These are phyloP conservation scores for Paracentrotus lividus DNA, from an alignment of 53 echinoderm and acorn worm species.

Conservation along the genomic window DNA sequence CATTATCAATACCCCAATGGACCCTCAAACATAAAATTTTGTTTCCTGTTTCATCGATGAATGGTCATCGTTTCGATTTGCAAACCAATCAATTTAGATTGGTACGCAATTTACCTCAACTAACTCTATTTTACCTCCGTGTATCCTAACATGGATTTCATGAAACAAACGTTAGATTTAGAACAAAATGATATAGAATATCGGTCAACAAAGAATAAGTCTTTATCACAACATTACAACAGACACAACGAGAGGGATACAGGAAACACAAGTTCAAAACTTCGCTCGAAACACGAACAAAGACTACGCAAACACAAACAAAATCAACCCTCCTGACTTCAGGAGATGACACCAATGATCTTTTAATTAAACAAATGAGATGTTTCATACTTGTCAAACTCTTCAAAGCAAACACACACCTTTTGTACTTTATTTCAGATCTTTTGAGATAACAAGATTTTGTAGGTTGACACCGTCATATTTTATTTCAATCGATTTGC, in stretches of 20 bases:
- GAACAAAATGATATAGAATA: not conserved
- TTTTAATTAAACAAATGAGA: not conserved
- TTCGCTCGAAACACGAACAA: constrained; percentile 14
- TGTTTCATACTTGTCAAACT: constrained; percentile 7
- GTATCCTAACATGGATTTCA: not conserved
- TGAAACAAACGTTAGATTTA: not conserved
- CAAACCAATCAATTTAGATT: no score
- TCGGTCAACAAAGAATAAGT: not conserved
- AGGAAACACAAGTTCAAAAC: constrained; percentile 36
- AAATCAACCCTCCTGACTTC: not conserved
- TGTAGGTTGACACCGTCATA: not conserved
- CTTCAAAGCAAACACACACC: not conserved
- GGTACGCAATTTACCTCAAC: no score
- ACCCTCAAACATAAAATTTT: not conserved
- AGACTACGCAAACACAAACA: not conserved
- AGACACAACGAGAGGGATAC: not conserved
- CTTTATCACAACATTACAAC: not conserved
- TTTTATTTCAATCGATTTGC: not conserved
- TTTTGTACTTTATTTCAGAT: not conserved
- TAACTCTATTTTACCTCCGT: not conserved
- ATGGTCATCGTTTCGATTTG: no score
- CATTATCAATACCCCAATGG: not conserved
- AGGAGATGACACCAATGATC: not conserved
- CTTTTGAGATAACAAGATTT: not conserved
- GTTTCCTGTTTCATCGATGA: not conserved